phyloP scores from a whole-genome alignment of 2,888 invertebrate species.

The Eristalinus sepulchralis region DNA sequence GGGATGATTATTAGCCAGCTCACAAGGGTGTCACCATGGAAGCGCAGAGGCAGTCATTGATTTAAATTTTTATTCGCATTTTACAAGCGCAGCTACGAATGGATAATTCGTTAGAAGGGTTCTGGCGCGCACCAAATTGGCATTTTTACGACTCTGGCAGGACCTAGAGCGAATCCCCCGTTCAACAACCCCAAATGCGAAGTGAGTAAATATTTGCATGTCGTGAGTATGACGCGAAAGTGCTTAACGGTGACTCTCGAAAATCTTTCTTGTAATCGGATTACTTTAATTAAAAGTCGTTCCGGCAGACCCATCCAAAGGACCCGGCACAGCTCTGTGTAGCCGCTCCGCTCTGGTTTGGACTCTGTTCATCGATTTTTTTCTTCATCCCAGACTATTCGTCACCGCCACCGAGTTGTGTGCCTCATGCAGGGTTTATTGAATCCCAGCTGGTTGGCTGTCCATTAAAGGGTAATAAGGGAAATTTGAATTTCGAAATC shows the following conservation, averaged over 20 bases:
- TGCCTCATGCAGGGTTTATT: conserved; percentile 42
- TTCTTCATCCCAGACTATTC: conserved; percentile 2
- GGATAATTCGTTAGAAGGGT: conserved; percentile 48
- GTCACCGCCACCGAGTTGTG: conserved; percentile 23
- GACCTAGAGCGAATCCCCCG: not conserved
- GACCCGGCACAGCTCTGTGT: conserved; percentile 51
- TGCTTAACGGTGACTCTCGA: conserved; percentile 67
- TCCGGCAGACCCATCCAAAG: not conserved
- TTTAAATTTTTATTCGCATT: conserved; percentile 49
- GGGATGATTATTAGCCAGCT: conserved; percentile 52
- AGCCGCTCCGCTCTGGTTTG: conserved; percentile 3
- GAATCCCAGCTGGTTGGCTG: conserved; percentile 58
- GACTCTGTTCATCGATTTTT: conserved; percentile 7
- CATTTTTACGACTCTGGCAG: conserved; percentile 48
- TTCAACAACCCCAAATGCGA: conserved; percentile 12
- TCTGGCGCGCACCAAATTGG: conserved; percentile 42
- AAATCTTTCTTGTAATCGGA: conserved; percentile 70
- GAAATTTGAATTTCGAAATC: conserved; percentile 48
- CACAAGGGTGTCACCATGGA: conserved; percentile 66
- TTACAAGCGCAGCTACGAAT: conserved; percentile 38
- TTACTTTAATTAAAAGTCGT: conserved; percentile 70
- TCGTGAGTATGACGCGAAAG: conserved; percentile 52
- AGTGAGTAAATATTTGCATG: conserved; percentile 66
- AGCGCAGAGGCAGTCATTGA: conserved; percentile 58
- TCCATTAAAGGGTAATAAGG: conserved; percentile 66